Evolutionary conservation across 2,888 invertebrate species (phyloP).

Genomic region (Lasius fuliginosus): DNA sequence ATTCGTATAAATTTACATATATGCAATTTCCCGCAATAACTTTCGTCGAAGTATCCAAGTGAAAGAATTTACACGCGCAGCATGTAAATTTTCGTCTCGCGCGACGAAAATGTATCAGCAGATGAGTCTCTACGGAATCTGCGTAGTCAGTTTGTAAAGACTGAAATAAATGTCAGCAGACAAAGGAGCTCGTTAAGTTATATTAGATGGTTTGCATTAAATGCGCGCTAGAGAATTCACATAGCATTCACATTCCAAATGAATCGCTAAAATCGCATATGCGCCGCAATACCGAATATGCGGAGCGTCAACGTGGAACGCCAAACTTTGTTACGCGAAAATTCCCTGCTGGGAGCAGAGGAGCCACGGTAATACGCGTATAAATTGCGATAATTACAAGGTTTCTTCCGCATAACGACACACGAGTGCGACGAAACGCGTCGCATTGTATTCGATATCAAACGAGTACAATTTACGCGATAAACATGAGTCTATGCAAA

Average conservation of each 20-base stretch:
- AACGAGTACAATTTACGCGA: slow-evolving; percentile 47
- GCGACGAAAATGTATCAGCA: slow-evolving; percentile 4
- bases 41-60: slow-evolving; percentile 1
- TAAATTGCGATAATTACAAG: slow-evolving; percentile 58
- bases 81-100: slow-evolving; percentile 43
- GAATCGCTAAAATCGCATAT: slow-evolving; percentile 51
- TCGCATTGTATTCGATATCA: slow-evolving; percentile 36
- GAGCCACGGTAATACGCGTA: slow-evolving; percentile 33
- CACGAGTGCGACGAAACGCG: slow-evolving; percentile 27
- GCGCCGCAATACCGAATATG: slow-evolving; percentile 49
- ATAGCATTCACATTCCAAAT: slow-evolving; percentile 43
- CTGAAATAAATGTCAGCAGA: slow-evolving; percentile 37
- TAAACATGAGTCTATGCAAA: slow-evolving; percentile 51
- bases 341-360: slow-evolving; percentile 54
- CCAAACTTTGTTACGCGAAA: slow-evolving; percentile 52
- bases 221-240: slow-evolving; percentile 41
- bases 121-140: slow-evolving; percentile 13
- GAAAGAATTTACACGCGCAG: slow-evolving; percentile 10
- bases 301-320: slow-evolving; percentile 48
- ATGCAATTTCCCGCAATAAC: slow-evolving; percentile 37
- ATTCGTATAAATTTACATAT: slow-evolving; percentile 36
- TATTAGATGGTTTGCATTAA: slow-evolving; percentile 42
- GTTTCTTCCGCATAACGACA: slow-evolving; percentile 37
- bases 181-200: slow-evolving; percentile 54
- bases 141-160: slow-evolving; percentile 11